Conservation (phyloP, 2,888 invertebrate species). For the Tenthredo scrophulariae region DNA sequence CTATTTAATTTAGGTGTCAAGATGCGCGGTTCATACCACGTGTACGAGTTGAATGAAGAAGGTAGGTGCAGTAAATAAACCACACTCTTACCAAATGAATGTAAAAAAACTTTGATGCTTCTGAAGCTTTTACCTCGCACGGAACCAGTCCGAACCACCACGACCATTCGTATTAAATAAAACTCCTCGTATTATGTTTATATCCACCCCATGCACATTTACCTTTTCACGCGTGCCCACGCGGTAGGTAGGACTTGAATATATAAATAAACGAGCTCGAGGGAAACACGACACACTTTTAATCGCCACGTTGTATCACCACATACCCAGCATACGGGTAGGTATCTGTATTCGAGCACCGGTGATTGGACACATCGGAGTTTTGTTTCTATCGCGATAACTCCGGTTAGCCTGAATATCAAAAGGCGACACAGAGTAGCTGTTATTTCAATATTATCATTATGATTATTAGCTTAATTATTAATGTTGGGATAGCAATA, state of each 20-base stretch:
- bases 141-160: neutral
- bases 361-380: neutral
- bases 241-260: neutral
- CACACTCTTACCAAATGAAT: neutral
- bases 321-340: neutral
- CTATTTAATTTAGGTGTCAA: neutral
- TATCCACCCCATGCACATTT: neutral
- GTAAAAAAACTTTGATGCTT: neutral
- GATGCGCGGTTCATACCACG: neutral
- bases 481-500: neutral
- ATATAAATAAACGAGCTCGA: conserved; percentile 6
- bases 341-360: conserved; percentile 11
- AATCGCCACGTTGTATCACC: conserved; percentile 23
- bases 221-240: conserved; percentile 17
- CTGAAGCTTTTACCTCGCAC: neutral
- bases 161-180: conserved; percentile 13
- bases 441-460: neutral
- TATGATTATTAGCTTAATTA: neutral
- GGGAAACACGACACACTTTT: conserved; percentile 13
- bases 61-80: neutral
- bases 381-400: neutral
- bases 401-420: neutral
- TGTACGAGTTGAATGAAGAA: neutral
- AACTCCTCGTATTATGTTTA: neutral
- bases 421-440: neutral